Conservation (phyloP, 2,797 vertebrate species). For the Sebastes reedi region DNA sequence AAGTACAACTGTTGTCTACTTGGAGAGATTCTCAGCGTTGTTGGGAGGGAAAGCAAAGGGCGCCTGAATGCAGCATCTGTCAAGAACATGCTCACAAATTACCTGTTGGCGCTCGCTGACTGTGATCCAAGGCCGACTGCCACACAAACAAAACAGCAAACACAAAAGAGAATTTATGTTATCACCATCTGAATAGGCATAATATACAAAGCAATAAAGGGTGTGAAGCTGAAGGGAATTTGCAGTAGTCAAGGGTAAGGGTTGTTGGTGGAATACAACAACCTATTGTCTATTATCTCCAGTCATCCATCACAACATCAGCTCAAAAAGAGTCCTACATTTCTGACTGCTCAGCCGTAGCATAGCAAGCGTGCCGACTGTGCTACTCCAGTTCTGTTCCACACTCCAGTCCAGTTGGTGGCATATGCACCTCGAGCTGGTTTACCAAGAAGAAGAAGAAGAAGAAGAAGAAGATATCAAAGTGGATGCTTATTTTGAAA, state of each 20-base stretch:
- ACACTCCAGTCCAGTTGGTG: no score
- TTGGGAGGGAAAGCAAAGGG: constrained; percentile 27
- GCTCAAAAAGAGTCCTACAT: background rate
- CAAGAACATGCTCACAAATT: constrained; percentile 35
- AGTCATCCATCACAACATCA: background rate
- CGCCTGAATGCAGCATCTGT: constrained; percentile 32
- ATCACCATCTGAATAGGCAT: constrained; percentile 30
- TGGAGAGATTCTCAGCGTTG: constrained; percentile 40
- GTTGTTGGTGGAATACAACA: constrained; percentile 81
- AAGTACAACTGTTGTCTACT: constrained; percentile 38
- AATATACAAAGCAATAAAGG: constrained; percentile 53
- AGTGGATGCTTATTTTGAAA: no score
- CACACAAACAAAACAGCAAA: constrained; percentile 35
- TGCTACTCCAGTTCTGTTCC: no score
- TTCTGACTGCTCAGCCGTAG: no score
- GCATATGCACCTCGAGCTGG: no score
- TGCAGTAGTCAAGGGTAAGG: constrained; percentile 70
- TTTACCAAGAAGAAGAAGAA: no score
- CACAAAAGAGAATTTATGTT: constrained; percentile 32
- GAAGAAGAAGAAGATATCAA: no score
- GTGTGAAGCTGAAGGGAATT: constrained; percentile 71
- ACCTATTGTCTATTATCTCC: constrained; percentile 38
- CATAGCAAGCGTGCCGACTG: no score
- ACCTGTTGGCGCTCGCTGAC: constrained; percentile 6
- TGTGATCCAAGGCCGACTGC: constrained; percentile 1